phyloP scores from a whole-genome alignment of 2,888 invertebrate species.

The Lomographa bimaculata region DNA sequence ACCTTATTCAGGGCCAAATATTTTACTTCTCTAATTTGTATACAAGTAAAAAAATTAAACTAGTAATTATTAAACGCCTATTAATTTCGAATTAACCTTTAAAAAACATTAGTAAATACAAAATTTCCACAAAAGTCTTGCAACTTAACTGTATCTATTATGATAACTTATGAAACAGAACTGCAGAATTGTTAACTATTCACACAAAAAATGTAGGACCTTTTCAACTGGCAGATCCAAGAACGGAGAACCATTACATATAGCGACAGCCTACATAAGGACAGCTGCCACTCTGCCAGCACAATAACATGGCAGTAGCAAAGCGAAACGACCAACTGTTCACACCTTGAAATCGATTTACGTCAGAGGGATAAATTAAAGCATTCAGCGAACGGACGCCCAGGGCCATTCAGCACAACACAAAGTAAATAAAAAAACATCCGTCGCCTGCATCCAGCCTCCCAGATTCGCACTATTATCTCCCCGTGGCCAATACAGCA shows the following conservation, averaged over 20 bases:
- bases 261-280: conserved; percentile 23
- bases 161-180: too few species aligned
- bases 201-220: too few species aligned
- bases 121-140: too few species aligned
- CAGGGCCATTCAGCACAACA: conserved; percentile 61
- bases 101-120: too few species aligned
- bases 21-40: too few species aligned
- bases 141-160: too few species aligned
- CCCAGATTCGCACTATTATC: conserved; percentile 81
- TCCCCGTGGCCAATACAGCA: conserved; percentile 66
- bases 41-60: too few species aligned
- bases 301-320: conserved; percentile 33
- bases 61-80: too few species aligned
- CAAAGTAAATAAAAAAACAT: conserved; percentile 69
- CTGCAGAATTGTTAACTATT: too few species aligned
- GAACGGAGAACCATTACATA: conserved; percentile 14
- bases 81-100: too few species aligned
- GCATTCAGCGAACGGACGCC: conserved; percentile 59
- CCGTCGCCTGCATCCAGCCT: conserved; percentile 69
- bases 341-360: conserved; percentile 74
- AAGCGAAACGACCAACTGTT: conserved; percentile 51
- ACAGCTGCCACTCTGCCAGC: conserved; percentile 42
- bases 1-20: too few species aligned
- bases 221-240: too few species aligned
- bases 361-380: conserved; percentile 70